phyloP scores from a whole-genome alignment of 1,140 invertebrate species.

The Pentalonia nigronervosa region DNA sequence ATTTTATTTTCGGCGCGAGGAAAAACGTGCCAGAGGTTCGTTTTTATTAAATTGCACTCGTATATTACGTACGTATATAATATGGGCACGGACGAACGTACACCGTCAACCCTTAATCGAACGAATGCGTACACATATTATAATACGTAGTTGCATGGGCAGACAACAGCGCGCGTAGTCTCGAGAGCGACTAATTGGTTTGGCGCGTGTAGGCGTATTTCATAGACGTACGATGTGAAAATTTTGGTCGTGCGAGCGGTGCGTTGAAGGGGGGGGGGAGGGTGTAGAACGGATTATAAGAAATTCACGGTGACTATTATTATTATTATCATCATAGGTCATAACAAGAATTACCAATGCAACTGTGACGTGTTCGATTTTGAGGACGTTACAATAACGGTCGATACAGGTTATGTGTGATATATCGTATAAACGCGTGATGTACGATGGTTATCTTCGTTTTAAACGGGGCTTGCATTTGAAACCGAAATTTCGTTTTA shows the following conservation, averaged over 20 bases:
- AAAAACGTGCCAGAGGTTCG: background rate
- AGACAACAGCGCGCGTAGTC: background rate
- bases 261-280: no score
- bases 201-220: background rate
- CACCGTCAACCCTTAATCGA: slow-evolving; percentile 21
- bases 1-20: background rate
- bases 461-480: no score
- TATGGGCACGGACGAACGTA: background rate
- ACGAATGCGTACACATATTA: background rate
- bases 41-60: slow-evolving; percentile 16
- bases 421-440: background rate
- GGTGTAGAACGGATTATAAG: background rate
- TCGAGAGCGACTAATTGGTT: background rate
- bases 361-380: background rate
- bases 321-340: background rate
- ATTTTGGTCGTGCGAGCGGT: background rate
- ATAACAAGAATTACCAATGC: background rate
- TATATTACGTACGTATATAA: background rate
- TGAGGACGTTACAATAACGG: background rate
- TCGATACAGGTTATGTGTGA: background rate
- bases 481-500: no score
- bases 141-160: background rate
- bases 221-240: background rate
- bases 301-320: background rate
- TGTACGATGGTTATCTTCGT: no score